Evolutionary conservation across 2,113 vertebrate genomes (phyloP), one percentile per base, ranked within the genome.

Genomic region (Vireo altiloquus): DNA sequence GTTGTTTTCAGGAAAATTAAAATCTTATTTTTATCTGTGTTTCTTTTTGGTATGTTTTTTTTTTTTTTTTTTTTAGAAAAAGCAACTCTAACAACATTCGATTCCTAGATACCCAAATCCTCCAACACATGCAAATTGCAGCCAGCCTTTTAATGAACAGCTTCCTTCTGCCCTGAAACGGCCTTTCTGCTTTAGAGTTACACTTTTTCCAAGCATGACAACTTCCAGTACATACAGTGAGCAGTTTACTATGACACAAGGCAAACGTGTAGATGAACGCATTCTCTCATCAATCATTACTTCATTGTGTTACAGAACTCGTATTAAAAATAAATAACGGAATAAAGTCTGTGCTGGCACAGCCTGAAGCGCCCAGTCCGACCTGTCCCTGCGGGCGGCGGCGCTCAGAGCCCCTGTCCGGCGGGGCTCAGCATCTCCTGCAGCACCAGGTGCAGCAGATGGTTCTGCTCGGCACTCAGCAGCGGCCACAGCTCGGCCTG

Each of bases 391-490:
- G 75, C 20, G 3, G 28, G 25, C 11, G 11, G 57, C 10, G 4
- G 44, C 4, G 17, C 77, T 96, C 91, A 96, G 33, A 94, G 79
- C 6, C 96, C 96, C 85, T 94, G 91, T 5, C 96, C 96, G 5
- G 94, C 82, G 11, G 96, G 96, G 86, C 70, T 93, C 25, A 94
- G 91, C 96, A 80, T 93, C 82, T 96, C 96, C 82, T 96, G 96
- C 75, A 96, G 82, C 82, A 96, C 96, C 82, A 96, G 89, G 42
- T 96, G 95, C 44, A 96, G 92, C 39, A 96, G 79, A 61, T 96
- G 95, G 84, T 96, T 96, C 95, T 96, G 95, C 79, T 96, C 95
- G 27, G 95, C 85, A 39, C 88, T 95, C 18, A 96, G 90, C 88
- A 96, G 92, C 61, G 95, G 94, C 95, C 95, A 96, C 5, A 96